Base-by-base conservation (phyloP, 1,140 invertebrate species). In the Tachypleus tridentatus region DNA sequence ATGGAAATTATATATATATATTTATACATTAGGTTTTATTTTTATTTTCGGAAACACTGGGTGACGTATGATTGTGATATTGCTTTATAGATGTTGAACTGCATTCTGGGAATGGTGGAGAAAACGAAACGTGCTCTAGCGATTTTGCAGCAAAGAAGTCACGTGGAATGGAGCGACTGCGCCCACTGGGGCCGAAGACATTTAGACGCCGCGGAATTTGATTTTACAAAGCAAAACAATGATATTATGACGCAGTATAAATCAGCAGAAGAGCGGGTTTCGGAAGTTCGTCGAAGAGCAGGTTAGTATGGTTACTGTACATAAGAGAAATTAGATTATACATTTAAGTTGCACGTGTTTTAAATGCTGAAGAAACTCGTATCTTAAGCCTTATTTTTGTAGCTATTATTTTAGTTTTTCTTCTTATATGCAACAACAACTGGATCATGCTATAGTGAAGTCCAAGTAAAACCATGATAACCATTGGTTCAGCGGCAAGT, bases 71-170 rank as follows among this genome's bases (percentile, higher is more conserved):
- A 8, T 10, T 2, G 29, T 29, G 29, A 29, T 4, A 47, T 62
- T 50, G 6, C 58, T 68, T 58, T 72, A 5, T 75, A 84, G 83
- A 95, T 96, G 92, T 81, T 95, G 3, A 93, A 93, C 75, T 95
- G 92, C 77, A 96, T 96, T 66, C 82, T 94, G 67, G 90, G 89
- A 54, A 96, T 97, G 92, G 93, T 97, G 57, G 93, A 97, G 76
- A 96, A 96, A 76, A 96, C 93, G 3, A 93, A 94, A 74, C 78
- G 88, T 60, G 92, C 93, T 0, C 78, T 97, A 11, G 85, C 88
- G 3, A 93, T 94, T 61, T 77, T 97, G 10, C 93, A 96, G 74
- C 88, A 92, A 70, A 81, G 90, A 63, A 88, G 29, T 29, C 59
- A 65, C 50, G 58, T 60, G 9, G 70, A 72, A 47, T 51, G 63